A percentile compares a stretch with the other conserved stretches of the same genome.
Conservation (phyloP, 1,140 invertebrate genomes). For the Teleogryllus occipitalis region DNA sequence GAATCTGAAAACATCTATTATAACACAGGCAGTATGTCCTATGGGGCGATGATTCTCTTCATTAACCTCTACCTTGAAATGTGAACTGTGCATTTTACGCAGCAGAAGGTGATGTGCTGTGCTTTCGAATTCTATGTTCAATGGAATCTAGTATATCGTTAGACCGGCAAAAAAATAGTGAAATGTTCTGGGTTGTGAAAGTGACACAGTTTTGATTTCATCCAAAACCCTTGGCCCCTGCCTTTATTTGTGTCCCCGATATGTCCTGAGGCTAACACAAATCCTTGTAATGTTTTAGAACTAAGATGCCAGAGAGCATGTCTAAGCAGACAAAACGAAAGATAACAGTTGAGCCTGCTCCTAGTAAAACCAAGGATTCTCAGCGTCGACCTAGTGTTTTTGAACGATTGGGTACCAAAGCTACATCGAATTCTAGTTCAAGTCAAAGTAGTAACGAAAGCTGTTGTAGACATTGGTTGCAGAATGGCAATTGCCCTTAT, state of each 20-base stretch:
- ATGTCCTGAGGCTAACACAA: neutral
- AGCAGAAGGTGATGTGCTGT: too few relatives aligned
- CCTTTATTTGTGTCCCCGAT: neutral
- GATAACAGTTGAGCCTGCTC: slow-evolving; percentile 61
- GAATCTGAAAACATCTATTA: too few relatives aligned
- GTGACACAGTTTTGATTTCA: too few relatives aligned
- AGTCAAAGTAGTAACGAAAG: slow-evolving; percentile 37
- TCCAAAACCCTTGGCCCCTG: too few relatives aligned
- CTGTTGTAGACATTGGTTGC: slow-evolving; percentile 64
- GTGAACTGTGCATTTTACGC: too few relatives aligned
- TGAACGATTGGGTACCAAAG: slow-evolving; percentile 66
- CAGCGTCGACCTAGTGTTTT: slow-evolving; percentile 60
- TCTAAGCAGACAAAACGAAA: slow-evolving; percentile 69
- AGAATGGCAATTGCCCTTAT: slow-evolving; percentile 64
- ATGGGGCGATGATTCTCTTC: too few relatives aligned
- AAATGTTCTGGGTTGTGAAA: too few relatives aligned
- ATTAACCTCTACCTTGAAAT: too few relatives aligned
- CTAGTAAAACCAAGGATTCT: slow-evolving; percentile 21
- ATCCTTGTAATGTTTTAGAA: slow-evolving; percentile 1
- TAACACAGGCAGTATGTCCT: too few relatives aligned
- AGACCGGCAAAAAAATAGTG: too few relatives aligned
- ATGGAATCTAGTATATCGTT: too few relatives aligned
- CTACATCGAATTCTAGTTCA: slow-evolving; percentile 41
- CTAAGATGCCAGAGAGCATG: slow-evolving; percentile 45
- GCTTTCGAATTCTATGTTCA: too few relatives aligned